Conservation (phyloP, 1,140 invertebrate species). For the Palaemon carinicauda region DNA sequence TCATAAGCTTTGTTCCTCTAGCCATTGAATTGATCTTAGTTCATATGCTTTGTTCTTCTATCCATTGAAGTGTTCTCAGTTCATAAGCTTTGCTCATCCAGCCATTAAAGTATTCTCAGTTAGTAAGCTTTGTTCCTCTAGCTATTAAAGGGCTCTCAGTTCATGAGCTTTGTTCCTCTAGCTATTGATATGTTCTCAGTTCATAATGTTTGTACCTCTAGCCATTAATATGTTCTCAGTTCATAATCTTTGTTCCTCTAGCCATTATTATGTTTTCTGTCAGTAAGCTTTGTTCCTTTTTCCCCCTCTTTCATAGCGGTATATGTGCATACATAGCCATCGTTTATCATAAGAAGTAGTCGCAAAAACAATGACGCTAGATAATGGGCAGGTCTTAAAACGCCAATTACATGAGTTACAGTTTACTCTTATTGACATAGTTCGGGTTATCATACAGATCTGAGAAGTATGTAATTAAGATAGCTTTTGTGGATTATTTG, state of each 20-base stretch:
- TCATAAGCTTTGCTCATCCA: constrained; percentile 63
- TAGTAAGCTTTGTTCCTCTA: constrained; percentile 63
- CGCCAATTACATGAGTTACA: too few species aligned
- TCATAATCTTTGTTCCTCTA: neutral
- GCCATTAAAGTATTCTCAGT: constrained; percentile 71
- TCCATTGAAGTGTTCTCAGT: constrained; percentile 71
- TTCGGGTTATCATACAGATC: too few species aligned
- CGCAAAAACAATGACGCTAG: too few species aligned
- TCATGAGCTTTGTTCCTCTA: constrained; percentile 63
- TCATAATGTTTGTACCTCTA: constrained; percentile 63
- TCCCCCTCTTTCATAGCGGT: too few species aligned
- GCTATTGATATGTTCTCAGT: constrained; percentile 71
- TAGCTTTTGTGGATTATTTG: too few species aligned
- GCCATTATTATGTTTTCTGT: too few species aligned
- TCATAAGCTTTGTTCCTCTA: constrained; percentile 63
- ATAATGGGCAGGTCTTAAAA: too few species aligned
- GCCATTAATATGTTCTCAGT: constrained; percentile 71
- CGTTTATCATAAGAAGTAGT: too few species aligned
- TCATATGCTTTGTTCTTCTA: neutral
- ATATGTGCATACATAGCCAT: too few species aligned
- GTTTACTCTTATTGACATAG: too few species aligned
- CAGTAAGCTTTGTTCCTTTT: too few species aligned
- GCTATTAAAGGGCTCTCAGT: constrained; percentile 71
- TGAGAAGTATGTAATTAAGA: too few species aligned
- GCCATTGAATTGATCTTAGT: constrained; percentile 71